Percentiles rank a stretch among this genome's conserved stretches.
These are phyloP conservation scores for Jordanella pulchra DNA, from an alignment of 2,797 vertebrate species.

Conservation along the genomic window DNA sequence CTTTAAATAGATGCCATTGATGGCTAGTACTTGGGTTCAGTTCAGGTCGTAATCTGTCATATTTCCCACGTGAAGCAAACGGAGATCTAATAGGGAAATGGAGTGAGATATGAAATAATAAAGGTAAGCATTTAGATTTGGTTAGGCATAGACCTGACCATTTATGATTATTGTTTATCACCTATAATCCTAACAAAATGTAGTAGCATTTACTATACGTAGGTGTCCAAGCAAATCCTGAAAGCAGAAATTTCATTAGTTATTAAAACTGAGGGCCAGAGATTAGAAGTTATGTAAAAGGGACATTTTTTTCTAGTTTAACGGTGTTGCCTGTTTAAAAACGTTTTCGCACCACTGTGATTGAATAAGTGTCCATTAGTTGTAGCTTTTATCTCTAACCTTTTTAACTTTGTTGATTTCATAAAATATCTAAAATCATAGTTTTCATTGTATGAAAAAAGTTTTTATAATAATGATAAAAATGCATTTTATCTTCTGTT, in stretches of 20 bases:
- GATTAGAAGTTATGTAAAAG: not conserved
- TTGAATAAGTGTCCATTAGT: not conserved
- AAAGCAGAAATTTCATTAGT: conserved; percentile 5
- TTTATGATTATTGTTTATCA: too few species aligned
- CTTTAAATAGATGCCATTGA: too few species aligned
- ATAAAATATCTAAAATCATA: not conserved
- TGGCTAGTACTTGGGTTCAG: too few species aligned
- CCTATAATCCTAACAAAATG: too few species aligned
- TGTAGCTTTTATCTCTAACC: not conserved
- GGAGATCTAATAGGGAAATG: too few species aligned
- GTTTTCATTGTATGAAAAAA: not conserved
- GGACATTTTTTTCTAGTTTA: not conserved
- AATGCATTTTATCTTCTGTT: not conserved
- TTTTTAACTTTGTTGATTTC: not conserved
- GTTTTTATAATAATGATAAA: not conserved
- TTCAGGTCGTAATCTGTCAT: too few species aligned
- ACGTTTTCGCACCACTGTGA: not conserved
- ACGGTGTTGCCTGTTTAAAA: not conserved
- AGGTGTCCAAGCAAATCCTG: not conserved
- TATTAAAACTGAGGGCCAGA: not conserved
- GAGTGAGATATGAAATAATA: too few species aligned
- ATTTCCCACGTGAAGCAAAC: too few species aligned
- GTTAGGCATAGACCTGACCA: too few species aligned
- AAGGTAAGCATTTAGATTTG: too few species aligned
- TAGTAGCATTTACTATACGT: not conserved